These are phyloP conservation scores for Sitta carolinensis DNA, from an alignment of 2,797 vertebrate species.

Conservation along the genomic window DNA sequence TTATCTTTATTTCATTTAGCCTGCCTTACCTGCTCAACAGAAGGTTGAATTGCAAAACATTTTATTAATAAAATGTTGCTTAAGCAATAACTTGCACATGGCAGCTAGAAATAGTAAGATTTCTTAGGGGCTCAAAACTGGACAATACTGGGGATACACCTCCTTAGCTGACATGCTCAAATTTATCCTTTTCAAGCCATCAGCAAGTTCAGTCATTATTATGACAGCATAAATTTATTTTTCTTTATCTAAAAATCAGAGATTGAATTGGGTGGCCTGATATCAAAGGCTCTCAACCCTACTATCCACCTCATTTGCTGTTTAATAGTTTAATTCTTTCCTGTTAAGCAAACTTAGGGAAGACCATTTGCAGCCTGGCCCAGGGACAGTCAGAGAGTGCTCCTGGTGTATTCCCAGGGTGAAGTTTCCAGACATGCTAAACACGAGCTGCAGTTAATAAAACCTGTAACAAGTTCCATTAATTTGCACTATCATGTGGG, in stretches of 20 bases:
- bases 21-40: not conserved
- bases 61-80: not conserved
- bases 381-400: not conserved
- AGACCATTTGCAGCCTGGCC: not conserved
- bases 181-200: not conserved
- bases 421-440: not conserved
- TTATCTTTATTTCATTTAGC: not conserved
- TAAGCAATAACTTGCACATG: not conserved
- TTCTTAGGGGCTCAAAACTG: not conserved
- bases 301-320: too few relatives aligned
- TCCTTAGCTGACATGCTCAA: not conserved
- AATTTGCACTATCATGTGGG: not conserved
- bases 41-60: not conserved
- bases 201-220: not conserved
- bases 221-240: not conserved
- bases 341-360: not conserved
- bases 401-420: not conserved
- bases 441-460: not conserved
- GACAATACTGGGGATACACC: not conserved
- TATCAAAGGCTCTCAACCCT: too few relatives aligned
- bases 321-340: too few relatives aligned
- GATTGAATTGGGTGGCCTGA: too few relatives aligned
- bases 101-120: not conserved
- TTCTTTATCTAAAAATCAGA: not conserved
- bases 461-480: not conserved